Conservation (phyloP, 2,888 invertebrate genomes). For the Meteorus colon region DNA sequence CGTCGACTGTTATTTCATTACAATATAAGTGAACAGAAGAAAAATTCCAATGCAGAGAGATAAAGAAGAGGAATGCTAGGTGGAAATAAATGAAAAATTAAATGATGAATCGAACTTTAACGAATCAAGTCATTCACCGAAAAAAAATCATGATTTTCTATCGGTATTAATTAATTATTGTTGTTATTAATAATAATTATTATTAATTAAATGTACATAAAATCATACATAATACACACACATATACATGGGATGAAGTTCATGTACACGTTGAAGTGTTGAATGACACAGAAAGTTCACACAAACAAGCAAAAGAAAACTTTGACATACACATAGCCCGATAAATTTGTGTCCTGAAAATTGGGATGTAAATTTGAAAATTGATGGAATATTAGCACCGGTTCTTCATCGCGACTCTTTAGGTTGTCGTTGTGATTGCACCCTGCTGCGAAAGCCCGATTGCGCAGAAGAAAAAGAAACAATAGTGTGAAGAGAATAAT, state of each 20-base stretch:
- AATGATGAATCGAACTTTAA: constrained; percentile 42
- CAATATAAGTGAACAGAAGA: constrained; percentile 9
- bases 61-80: constrained; percentile 5
- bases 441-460: constrained; percentile 52
- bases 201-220: constrained; percentile 73
- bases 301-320: constrained; percentile 44
- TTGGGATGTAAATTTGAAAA: constrained; percentile 46
- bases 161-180: constrained; percentile 72
- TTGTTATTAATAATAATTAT: constrained; percentile 73
- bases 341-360: constrained; percentile 44
- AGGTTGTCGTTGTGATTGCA: constrained; percentile 48
- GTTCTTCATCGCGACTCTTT: constrained; percentile 46
- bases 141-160: constrained; percentile 70
- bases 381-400: constrained; percentile 48
- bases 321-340: constrained; percentile 56
- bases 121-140: constrained; percentile 68
- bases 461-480: constrained; percentile 50
- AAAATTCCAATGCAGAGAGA: no score
- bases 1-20: constrained; percentile 19
- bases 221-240: constrained; percentile 66
- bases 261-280: constrained; percentile 20
- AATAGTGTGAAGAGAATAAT: constrained; percentile 17
- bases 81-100: constrained; percentile 7
- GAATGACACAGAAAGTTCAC: constrained; percentile 25
- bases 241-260: constrained; percentile 29